Percentiles rank a stretch among this genome's conserved stretches.
phyloP scores from a whole-genome alignment of 1,140 invertebrate species.

The Ylistrum balloti region DNA sequence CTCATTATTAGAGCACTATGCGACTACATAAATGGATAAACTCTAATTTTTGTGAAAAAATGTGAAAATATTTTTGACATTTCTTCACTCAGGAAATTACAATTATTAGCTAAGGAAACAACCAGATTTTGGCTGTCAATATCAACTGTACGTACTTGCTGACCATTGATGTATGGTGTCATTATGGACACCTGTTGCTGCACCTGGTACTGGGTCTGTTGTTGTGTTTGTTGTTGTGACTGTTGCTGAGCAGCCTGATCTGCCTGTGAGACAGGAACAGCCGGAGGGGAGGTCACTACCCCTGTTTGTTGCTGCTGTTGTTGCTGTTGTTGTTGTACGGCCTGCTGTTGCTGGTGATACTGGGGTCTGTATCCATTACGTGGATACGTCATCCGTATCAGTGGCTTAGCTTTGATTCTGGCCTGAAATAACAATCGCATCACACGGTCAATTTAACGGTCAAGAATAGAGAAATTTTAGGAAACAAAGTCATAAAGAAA shows the following conservation, averaged over 20 bases:
- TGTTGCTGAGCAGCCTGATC: conserved; percentile 55
- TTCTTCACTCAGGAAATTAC: no score
- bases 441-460: no score
- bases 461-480: no score
- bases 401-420: conserved; percentile 94
- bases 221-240: conserved; percentile 62
- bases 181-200: conserved; percentile 70
- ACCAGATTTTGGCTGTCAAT: no score
- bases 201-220: conserved; percentile 60
- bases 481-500: no score
- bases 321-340: conserved; percentile 66
- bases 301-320: conserved; percentile 64
- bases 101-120: no score
- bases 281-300: background rate
- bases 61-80: no score
- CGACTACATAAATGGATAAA: no score
- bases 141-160: conserved; percentile 63
- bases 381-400: conserved; percentile 87
- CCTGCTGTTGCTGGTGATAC: conserved; percentile 61
- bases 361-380: conserved; percentile 83
- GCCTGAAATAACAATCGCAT: conserved; percentile 83
- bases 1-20: no score
- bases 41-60: no score
- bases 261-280: conserved; percentile 19
- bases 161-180: conserved; percentile 67